phyloP scores from a whole-genome alignment of 2,113 vertebrate genomes.

The Anolis carolinensis region DNA sequence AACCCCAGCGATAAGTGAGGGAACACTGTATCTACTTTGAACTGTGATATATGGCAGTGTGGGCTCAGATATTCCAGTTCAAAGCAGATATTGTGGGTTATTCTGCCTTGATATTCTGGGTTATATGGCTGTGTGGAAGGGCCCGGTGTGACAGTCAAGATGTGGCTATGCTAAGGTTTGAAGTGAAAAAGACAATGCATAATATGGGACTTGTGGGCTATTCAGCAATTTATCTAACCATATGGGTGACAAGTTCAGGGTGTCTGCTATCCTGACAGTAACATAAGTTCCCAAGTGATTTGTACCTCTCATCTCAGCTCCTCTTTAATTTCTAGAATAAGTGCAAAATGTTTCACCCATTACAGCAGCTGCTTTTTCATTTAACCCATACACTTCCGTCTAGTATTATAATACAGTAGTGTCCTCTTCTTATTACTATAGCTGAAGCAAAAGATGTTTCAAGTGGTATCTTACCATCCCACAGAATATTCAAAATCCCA shows the following conservation, averaged over 20 bases:
- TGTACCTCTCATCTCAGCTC: neutral
- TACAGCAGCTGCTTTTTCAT: neutral
- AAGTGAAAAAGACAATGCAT: neutral
- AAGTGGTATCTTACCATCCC: neutral
- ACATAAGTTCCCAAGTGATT: neutral
- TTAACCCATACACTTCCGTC: neutral
- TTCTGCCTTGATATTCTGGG: too few species aligned
- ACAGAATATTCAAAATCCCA: neutral
- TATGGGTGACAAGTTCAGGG: neutral
- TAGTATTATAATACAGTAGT: neutral
- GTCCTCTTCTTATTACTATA: neutral
- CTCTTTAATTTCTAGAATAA: neutral
- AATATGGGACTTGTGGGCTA: neutral
- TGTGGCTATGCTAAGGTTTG: neutral
- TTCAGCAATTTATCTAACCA: neutral
- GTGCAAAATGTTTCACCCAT: neutral
- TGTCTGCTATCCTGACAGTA: neutral
- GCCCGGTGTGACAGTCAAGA: slow-evolving; percentile 63
- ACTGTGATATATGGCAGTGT: too few species aligned
- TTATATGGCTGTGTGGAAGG: too few species aligned
- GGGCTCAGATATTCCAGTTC: too few species aligned
- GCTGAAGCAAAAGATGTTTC: neutral
- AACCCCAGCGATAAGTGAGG: too few species aligned
- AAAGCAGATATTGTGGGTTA: too few species aligned
- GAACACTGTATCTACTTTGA: too few species aligned